These are phyloP conservation scores for Cheilosia pagana DNA, from an alignment of 2,888 invertebrate genomes.

Conservation along the genomic window DNA sequence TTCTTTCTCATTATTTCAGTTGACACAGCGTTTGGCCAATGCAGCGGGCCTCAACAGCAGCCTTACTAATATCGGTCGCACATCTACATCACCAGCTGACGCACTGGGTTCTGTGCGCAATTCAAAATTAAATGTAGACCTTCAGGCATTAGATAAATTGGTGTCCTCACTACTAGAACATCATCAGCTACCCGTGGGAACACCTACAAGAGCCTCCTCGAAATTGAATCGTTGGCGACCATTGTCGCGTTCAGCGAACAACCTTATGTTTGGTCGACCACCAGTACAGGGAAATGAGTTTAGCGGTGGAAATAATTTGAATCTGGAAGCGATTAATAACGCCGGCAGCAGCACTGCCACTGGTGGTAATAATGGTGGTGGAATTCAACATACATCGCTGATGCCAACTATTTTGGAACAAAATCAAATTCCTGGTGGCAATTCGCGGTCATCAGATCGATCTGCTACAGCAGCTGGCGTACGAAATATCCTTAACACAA, in stretches of 20 bases:
- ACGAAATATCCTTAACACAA: conserved; percentile 80
- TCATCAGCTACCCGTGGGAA: conserved; percentile 60
- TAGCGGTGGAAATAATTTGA: conserved; percentile 69
- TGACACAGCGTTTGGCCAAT: conserved; percentile 81
- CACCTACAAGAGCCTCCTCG: conserved; percentile 76
- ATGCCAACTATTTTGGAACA: conserved; percentile 83
- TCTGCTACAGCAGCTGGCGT: conserved; percentile 77
- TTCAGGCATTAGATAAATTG: conserved; percentile 87
- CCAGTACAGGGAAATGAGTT: conserved; percentile 58
- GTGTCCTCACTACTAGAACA: conserved; percentile 86
- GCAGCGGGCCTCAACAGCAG: conserved; percentile 79
- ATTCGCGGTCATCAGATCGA: conserved; percentile 79
- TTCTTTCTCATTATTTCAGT: conserved; percentile 76
- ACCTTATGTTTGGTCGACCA: conserved; percentile 77
- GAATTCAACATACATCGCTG: conserved; percentile 77
- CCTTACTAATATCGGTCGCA: conserved; percentile 23
- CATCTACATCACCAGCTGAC: conserved; percentile 36
- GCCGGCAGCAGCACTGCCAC: conserved; percentile 38
- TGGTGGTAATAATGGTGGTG: conserved; percentile 57
- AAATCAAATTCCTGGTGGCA: conserved; percentile 75
- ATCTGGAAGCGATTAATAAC: conserved; percentile 62
- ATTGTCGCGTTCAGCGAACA: conserved; percentile 82
- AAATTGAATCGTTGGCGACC: conserved; percentile 82
- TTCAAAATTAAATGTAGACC: conserved; percentile 85
- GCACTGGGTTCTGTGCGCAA: conserved; percentile 81